Evolutionary conservation across 92 coral and sea anemone genomes (phyloP).

Genomic region (Nematostella vectensis): DNA sequence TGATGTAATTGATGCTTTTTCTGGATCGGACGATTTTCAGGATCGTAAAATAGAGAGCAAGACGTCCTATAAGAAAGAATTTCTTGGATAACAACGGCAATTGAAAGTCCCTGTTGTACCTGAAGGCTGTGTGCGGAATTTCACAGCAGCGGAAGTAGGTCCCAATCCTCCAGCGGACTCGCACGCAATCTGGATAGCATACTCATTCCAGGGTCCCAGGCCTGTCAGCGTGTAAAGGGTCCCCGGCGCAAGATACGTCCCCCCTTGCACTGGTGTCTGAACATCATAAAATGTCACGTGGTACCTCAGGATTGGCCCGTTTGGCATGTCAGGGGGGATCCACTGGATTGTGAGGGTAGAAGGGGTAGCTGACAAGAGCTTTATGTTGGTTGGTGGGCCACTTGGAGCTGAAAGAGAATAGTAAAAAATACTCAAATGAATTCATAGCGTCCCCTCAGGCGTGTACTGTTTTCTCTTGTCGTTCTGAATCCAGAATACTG

Average conservation of each 20-base stretch:
- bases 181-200: constrained; percentile 29
- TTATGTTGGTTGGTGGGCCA: constrained; percentile 51
- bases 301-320: constrained; percentile 39
- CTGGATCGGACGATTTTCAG: too few relatives aligned
- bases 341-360: constrained; percentile 29
- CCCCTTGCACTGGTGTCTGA: constrained; percentile 2
- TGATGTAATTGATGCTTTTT: too few relatives aligned
- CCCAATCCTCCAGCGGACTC: constrained; percentile 36
- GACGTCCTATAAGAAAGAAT: too few relatives aligned
- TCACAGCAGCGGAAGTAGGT: constrained; percentile 11
- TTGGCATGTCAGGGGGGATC: constrained; percentile 49
- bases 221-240: constrained; percentile 3
- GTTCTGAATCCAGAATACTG: too few relatives aligned
- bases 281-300: constrained; percentile 17
- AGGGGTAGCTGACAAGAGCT: constrained; percentile 12
- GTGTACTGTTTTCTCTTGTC: too few relatives aligned
- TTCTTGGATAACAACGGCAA: too few relatives aligned
- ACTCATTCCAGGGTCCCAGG: constrained; percentile 33
- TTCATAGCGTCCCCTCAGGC: too few relatives aligned
- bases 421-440: too few relatives aligned
- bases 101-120: too few relatives aligned
- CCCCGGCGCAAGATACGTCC: background rate
- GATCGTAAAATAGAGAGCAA: too few relatives aligned
- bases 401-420: constrained; percentile 43
- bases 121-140: constrained; percentile 20